Conservation (phyloP, 2,113 vertebrate genomes). For the Symphodus melops region DNA sequence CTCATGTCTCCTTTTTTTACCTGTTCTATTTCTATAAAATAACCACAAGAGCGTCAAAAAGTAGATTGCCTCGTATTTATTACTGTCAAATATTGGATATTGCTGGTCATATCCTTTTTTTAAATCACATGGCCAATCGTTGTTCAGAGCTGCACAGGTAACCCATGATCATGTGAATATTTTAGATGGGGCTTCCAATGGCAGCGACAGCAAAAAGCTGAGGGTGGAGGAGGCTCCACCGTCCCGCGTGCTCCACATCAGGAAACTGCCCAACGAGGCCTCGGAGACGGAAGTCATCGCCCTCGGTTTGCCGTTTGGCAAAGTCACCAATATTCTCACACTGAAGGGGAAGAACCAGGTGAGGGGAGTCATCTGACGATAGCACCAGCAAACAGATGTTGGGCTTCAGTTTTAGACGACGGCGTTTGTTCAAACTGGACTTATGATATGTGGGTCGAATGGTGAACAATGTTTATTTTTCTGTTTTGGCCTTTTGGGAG, state of each 20-base stretch:
- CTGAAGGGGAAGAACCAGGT: conserved; percentile 99
- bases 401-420: background rate
- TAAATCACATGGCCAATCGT: background rate
- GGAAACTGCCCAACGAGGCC: conserved; percentile 95
- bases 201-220: conserved; percentile 97
- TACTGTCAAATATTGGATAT: background rate
- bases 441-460: too few relatives aligned
- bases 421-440: too few relatives aligned
- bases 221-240: conserved; percentile 93
- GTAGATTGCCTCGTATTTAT: background rate
- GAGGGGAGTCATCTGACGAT: conserved; percentile 25
- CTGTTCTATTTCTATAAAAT: background rate
- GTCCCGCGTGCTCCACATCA: conserved; percentile 97
- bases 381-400: background rate
- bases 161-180: background rate
- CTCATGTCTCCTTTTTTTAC: background rate
- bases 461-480: too few relatives aligned
- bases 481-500: too few relatives aligned
- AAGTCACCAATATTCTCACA: conserved; percentile 98
- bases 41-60: too few relatives aligned
- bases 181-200: conserved; percentile 90
- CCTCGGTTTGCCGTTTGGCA: conserved; percentile 96
- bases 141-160: background rate
- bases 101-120: background rate
- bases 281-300: conserved; percentile 97